Percentiles rank a stretch among this genome's conserved stretches.
These are phyloP conservation scores for Zophobas morio DNA, from an alignment of 1,140 invertebrate genomes.

Conservation along the genomic window DNA sequence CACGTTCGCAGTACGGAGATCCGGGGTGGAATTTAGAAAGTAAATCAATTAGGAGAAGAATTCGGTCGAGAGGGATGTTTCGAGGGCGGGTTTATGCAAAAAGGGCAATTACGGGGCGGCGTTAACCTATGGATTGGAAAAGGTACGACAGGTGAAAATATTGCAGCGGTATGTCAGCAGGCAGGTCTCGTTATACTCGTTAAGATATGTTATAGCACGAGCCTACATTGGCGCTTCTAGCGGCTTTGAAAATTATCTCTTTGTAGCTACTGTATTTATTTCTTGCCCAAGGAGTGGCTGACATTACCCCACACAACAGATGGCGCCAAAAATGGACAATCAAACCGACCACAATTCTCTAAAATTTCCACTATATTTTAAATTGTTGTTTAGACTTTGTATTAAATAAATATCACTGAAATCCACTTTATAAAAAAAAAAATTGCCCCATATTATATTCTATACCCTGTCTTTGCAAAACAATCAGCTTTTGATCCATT, in stretches of 20 bases:
- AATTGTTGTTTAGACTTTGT: too few species aligned
- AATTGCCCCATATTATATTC: too few species aligned
- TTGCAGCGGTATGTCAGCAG: neutral
- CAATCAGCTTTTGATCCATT: too few species aligned
- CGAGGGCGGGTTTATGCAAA: neutral
- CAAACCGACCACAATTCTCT: too few species aligned
- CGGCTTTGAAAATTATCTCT: slow-evolving; percentile 18
- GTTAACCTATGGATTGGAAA: neutral
- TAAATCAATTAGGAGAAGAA: neutral
- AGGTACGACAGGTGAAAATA: neutral
- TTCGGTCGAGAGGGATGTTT: neutral
- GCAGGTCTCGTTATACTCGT: neutral
- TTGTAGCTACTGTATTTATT: slow-evolving; percentile 20
- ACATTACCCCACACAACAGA: too few species aligned
- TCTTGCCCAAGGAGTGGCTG: neutral
- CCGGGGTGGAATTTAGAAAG: neutral
- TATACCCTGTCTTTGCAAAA: too few species aligned
- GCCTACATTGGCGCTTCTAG: slow-evolving; percentile 16
- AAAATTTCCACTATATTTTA: too few species aligned
- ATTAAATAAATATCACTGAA: too few species aligned
- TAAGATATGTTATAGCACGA: slow-evolving; percentile 7
- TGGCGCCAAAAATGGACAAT: too few species aligned
- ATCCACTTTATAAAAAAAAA: too few species aligned
- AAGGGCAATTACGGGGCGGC: neutral
- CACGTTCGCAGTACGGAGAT: neutral